Evolutionary conservation across 92 coral and sea anemone species (phyloP).

Genomic region (Metridium senile): DNA sequence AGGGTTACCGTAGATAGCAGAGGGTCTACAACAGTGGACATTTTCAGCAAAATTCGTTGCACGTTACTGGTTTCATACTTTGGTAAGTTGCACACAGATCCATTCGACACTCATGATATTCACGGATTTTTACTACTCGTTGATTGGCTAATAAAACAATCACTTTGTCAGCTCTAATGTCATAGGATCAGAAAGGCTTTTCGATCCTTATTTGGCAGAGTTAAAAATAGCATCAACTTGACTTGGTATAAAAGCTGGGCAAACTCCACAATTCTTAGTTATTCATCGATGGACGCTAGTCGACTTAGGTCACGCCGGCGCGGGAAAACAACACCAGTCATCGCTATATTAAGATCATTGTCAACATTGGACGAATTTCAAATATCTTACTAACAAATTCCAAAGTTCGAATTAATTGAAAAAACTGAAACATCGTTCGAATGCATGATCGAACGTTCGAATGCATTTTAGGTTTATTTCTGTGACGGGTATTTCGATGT

Average conservation of each 20-base stretch:
- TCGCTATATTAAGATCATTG: slow-evolving; percentile 44
- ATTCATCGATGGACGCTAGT: slow-evolving; percentile 27
- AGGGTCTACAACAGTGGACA: slow-evolving; percentile 93
- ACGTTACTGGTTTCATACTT: slow-evolving; percentile 64
- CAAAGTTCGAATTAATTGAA: slow-evolving; percentile 8
- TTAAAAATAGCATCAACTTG: slow-evolving; percentile 86
- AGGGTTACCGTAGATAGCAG: slow-evolving; percentile 96
- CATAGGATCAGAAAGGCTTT: slow-evolving; percentile 72
- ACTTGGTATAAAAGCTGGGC: slow-evolving; percentile 67
- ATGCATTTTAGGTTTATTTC: neutral
- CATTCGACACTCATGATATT: slow-evolving; percentile 74
- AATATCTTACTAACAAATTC: neutral
- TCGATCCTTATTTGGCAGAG: slow-evolving; percentile 87
- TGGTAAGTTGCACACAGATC: slow-evolving; percentile 83
- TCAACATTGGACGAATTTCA: slow-evolving; percentile 3
- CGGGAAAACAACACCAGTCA: slow-evolving; percentile 47
- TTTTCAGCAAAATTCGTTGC: slow-evolving; percentile 41
- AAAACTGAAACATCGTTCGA: slow-evolving; percentile 1
- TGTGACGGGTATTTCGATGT: neutral
- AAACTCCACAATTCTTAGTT: slow-evolving; percentile 45
- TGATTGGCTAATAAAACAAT: slow-evolving; percentile 83
- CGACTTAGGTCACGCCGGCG: slow-evolving; percentile 29
- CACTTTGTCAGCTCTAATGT: slow-evolving; percentile 75
- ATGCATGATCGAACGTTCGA: neutral
- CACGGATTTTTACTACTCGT: slow-evolving; percentile 50